Conservation (phyloP, 2,797 vertebrate genomes). For the Parauchenoglanis punctatus region DNA sequence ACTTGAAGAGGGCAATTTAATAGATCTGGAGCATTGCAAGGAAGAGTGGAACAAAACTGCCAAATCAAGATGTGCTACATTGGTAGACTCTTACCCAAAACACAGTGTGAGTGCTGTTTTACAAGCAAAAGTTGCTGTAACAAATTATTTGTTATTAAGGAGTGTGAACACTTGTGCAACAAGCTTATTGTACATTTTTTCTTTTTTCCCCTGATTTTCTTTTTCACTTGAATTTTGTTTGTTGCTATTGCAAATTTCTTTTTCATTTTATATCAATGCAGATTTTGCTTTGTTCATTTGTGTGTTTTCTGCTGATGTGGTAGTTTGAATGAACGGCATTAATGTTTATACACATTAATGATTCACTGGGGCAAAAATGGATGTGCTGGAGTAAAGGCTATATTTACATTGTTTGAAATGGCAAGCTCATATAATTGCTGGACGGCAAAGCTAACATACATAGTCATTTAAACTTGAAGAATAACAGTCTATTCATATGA, state of each 20-base stretch:
- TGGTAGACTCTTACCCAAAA: neutral
- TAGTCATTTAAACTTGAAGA: conserved; percentile 39
- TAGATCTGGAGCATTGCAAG: neutral
- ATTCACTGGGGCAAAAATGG: conserved; percentile 34
- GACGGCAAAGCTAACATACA: conserved; percentile 23
- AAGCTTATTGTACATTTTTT: too few species aligned
- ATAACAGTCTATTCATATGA: conserved; percentile 1
- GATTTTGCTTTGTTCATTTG: neutral
- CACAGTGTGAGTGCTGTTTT: neutral
- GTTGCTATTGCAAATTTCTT: neutral
- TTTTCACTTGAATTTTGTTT: neutral
- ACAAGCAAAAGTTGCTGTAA: too few species aligned
- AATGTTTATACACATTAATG: conserved; percentile 55
- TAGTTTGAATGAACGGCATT: conserved; percentile 18
- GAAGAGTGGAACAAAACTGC: neutral
- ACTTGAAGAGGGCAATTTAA: neutral
- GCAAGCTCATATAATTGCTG: too few species aligned
- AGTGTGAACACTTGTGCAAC: too few species aligned
- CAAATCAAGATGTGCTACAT: neutral
- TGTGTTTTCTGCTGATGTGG: neutral
- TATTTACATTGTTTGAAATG: conserved; percentile 38
- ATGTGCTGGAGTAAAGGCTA: conserved; percentile 11
- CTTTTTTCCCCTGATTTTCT: neutral
- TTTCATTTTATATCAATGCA: neutral
- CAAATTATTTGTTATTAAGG: too few species aligned